Conservation (phyloP, 1,140 invertebrate species). For the Pogonognathellus flavescens region DNA sequence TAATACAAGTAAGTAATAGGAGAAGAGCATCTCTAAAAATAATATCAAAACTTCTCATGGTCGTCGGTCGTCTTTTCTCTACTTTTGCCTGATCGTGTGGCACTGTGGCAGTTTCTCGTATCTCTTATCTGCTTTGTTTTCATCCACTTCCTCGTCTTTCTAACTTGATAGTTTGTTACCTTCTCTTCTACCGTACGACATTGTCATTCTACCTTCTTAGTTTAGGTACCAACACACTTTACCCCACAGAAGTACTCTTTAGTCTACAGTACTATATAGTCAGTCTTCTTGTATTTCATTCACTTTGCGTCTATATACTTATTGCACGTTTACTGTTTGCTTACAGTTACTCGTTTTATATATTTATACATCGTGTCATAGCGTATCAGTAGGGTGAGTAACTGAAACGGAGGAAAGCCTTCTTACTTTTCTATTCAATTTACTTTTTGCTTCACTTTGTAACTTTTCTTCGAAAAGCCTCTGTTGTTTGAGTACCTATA, state of each 20-base stretch:
- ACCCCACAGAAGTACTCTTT: neutral
- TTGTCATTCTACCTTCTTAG: slow-evolving; percentile 7
- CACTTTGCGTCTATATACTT: neutral
- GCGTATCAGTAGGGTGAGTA: neutral
- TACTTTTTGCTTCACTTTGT: slow-evolving; percentile 42
- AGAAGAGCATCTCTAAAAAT: slow-evolving; percentile 21
- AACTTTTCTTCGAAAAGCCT: slow-evolving; percentile 24
- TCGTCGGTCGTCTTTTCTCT: neutral
- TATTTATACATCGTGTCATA: neutral
- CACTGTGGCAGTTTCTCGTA: neutral
- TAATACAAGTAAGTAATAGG: too few relatives aligned
- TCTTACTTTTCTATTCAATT: slow-evolving; percentile 39
- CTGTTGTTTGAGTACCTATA: neutral
- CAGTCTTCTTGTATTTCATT: neutral
- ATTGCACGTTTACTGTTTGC: neutral
- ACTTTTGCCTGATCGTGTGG: neutral
- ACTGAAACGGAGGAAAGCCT: slow-evolving; percentile 9
- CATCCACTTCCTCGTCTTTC: slow-evolving; percentile 40
- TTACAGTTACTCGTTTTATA: neutral
- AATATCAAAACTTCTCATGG: slow-evolving; percentile 35
- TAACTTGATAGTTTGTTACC: slow-evolving; percentile 24
- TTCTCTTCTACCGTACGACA: neutral
- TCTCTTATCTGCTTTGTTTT: slow-evolving; percentile 28
- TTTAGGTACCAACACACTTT: slow-evolving; percentile 15
- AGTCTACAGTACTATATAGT: neutral